Percentiles rank a stretch among this genome's conserved stretches.
Evolutionary conservation across 2,888 invertebrate genomes (phyloP).

Genomic region (Agrochola litura): DNA sequence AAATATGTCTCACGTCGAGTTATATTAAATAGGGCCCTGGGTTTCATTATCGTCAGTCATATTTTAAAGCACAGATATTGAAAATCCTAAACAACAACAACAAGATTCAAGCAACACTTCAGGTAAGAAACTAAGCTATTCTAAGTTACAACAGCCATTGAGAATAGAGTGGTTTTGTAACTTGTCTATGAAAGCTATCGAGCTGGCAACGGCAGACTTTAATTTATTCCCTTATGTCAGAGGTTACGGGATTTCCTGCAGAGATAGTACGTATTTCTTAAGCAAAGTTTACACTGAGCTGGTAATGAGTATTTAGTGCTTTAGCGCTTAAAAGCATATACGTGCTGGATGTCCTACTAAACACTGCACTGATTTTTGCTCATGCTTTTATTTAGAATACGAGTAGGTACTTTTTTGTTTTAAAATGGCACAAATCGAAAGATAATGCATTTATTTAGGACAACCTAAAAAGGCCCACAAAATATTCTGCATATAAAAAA

Average conservation of each 20-base stretch:
- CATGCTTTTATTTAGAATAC: background rate
- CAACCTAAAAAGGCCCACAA: too few relatives aligned
- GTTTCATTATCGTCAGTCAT: background rate
- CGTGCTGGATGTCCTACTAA: background rate
- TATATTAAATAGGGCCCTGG: too few relatives aligned
- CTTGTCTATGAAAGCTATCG: background rate
- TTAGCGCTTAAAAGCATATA: background rate
- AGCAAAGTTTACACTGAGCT: background rate
- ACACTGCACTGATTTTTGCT: too few relatives aligned
- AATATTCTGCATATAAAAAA: too few relatives aligned
- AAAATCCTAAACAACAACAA: conserved; percentile 4
- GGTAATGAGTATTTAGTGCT: background rate
- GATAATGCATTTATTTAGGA: too few relatives aligned
- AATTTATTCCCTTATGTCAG: background rate
- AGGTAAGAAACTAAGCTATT: conserved; percentile 4
- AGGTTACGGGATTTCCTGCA: background rate
- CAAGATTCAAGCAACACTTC: conserved; percentile 3
- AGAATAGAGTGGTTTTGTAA: background rate
- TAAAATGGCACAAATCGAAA: background rate
- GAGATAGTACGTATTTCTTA: background rate
- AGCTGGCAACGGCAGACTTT: background rate
- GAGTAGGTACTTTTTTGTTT: background rate
- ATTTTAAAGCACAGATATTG: background rate
- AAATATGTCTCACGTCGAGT: too few relatives aligned
- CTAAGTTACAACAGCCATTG: background rate